Base-by-base conservation (phyloP, 2,113 vertebrate species). In the Arenaria interpres region DNA sequence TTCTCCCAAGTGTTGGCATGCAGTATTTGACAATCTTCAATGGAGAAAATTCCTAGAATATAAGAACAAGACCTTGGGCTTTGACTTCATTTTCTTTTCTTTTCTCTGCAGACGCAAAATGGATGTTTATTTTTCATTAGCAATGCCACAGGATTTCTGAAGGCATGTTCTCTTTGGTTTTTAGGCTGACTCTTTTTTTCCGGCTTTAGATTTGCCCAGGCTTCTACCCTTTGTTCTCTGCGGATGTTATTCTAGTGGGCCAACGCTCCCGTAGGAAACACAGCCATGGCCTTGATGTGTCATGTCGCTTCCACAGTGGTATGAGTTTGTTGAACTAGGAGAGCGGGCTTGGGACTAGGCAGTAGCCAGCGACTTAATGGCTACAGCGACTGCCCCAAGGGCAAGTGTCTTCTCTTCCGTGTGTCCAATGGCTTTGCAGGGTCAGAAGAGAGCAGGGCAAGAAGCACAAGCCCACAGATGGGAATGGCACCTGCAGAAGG, bases 41-140 rank as follows among this genome's bases (percentile, higher is more conserved):
- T 10, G 15, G 81, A 77, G 59, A 64, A 64, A 95, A 95, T 97
- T 96, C 96, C 75, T 94, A 94, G 81, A 91, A 93, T 87, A 63
- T 46, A 94, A 92, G 95, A 95, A 93, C 88, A 79, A 96, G 81
- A 64, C 76, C 60, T 80, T 32, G 39, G 0, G 2, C 81, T 88
- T 81, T 62, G 80, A 71, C 63, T 89, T 83, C 14, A 33, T 90
- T 93, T 76, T 72, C 90, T 59, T 79, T 86, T 50, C 48, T 66
- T 88, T 69, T 74, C 72, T 72, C 60, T 63, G 69, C 50, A 75
- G 75, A 89, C 17, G 46, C 67, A 92, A 64, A 90, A 62, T 80
- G 92, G 86, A 43, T 89, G 92, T 95, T 97, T 95, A 88, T 62
- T 91, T 93, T 95, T 91, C 86, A 57, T 92, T 53, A 91, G 63